phyloP scores from a whole-genome alignment of 2,888 invertebrate species.

The Carpatolechia fugitivella region DNA sequence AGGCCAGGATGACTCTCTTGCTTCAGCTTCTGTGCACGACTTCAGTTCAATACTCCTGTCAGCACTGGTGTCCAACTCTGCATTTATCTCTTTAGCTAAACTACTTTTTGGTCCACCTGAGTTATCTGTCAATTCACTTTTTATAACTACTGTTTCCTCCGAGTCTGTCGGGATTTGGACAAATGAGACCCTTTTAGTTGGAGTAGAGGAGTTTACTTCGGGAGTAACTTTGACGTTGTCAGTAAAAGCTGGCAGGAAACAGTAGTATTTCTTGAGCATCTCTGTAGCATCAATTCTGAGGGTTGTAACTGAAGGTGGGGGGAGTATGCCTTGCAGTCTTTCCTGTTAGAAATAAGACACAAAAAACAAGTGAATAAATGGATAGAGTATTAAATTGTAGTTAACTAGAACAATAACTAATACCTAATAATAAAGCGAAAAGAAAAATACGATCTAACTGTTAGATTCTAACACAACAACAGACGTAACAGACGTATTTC shows the following conservation, averaged over 20 bases:
- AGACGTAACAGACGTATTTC: no score
- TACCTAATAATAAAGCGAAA: no score
- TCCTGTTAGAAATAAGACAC: slow-evolving; percentile 56
- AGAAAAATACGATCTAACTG: no score
- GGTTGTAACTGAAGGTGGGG: slow-evolving; percentile 86
- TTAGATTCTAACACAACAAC: no score
- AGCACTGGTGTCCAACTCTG: slow-evolving; percentile 48
- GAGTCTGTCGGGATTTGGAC: slow-evolving; percentile 53
- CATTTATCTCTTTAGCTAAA: slow-evolving; percentile 27
- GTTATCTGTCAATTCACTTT: neutral
- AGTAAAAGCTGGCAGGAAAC: slow-evolving; percentile 73
- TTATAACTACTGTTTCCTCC: slow-evolving; percentile 12
- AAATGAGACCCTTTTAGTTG: slow-evolving; percentile 63
- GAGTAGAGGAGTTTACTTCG: slow-evolving; percentile 54
- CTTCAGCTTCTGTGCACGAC: slow-evolving; percentile 55
- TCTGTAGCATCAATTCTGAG: slow-evolving; percentile 82
- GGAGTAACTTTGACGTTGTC: slow-evolving; percentile 46
- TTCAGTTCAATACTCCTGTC: slow-evolving; percentile 57
- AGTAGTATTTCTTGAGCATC: slow-evolving; percentile 80
- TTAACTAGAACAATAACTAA: no score
- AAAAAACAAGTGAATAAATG: no score
- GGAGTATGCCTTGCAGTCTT: slow-evolving; percentile 83
- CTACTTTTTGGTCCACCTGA: neutral
- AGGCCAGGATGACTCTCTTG: slow-evolving; percentile 76
- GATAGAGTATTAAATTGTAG: no score